Evolutionary conservation across 2,888 invertebrate species (phyloP), one percentile per base, ranked within the genome.

Genomic region (Oscheius sp.): DNA sequence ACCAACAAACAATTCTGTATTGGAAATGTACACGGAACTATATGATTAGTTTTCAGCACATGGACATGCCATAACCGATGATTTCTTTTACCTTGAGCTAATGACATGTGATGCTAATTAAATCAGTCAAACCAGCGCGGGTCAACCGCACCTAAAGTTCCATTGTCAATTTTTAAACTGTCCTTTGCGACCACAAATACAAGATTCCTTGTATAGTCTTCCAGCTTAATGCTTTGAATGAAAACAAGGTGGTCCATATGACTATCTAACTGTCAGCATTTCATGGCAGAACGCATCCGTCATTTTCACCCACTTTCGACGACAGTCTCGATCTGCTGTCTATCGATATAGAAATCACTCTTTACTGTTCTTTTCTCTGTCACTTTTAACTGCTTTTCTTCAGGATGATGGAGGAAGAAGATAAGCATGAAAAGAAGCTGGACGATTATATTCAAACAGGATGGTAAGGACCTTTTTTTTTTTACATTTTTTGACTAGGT

Each of bases 361-460:
- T 41, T 22, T 41, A 41, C 41, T 36, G 12, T 26, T 26, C 12
- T n/a, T 41, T 24, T 41, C 28, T 17, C 17, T 2, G 26, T 14
- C 26, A 12, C 6, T 36, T 24, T 26, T 41, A 12, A 44, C 44
- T 24, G n/a, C 30, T 59, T 28, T n/a, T 8, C 5, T 59, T 59
- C 44, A 41, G 44, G 44, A 32, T 51, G 51, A 14, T 9, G 9
- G 17, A 54, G 12, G 50, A 50, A 14, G 26, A 50, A 24, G 56
- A 33, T 17, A 44, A 44, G n/a, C 28, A 38, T 44, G 49, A 14
- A n/a, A 69, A 69, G 41, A 45, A 66, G 14, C 56, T 79, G 5
- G 78, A 79, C 38, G 78, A 79, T 33, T 77, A 74, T 66, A 70
- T 79, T 30, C 61, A 62, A 2, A 71, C 75, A 67, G 78, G 78